Conservation (phyloP, 2,113 vertebrate species). For the Sisor rabdophorus region DNA sequence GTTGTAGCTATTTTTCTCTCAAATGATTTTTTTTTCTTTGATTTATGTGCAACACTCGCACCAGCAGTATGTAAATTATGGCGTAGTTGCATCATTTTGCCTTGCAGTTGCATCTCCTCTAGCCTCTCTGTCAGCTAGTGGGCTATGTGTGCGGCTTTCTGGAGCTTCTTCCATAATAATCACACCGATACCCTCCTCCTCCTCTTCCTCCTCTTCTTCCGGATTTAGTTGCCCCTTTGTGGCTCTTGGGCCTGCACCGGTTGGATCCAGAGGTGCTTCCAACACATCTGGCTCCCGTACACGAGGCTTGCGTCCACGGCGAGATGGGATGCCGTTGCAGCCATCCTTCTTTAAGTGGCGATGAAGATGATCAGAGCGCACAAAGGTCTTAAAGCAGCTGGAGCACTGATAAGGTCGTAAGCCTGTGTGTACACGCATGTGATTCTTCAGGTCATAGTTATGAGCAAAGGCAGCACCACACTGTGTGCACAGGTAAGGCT, state of each 20-base stretch:
- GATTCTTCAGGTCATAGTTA: constrained; percentile 99
- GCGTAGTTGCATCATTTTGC: constrained; percentile 46
- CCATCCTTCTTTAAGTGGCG: constrained; percentile 98
- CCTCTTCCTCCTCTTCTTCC: constrained; percentile 44
- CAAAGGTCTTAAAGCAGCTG: constrained; percentile 97
- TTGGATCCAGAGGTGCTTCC: constrained; percentile 56
- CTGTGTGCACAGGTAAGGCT: constrained; percentile 95
- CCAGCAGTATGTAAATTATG: constrained; percentile 55
- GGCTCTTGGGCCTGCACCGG: constrained; percentile 54
- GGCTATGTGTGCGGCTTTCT: constrained; percentile 62
- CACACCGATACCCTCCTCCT: constrained; percentile 30
- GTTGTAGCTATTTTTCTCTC: constrained; percentile 60
- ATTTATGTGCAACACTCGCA: constrained; percentile 59
- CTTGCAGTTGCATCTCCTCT: constrained; percentile 61
- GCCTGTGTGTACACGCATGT: constrained; percentile 97
- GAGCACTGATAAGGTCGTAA: constrained; percentile 97
- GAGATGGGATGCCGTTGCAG: constrained; percentile 92
- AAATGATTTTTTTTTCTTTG: constrained; percentile 53
- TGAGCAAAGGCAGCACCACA: constrained; percentile 96
- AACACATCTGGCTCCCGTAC: constrained; percentile 71
- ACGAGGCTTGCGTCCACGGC: constrained; percentile 85
- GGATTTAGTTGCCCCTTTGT: constrained; percentile 60
- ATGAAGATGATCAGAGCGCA: constrained; percentile 97
- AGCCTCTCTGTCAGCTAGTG: constrained; percentile 56
- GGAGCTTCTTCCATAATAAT: constrained; percentile 54